A percentile compares a stretch with the other conserved stretches of the same genome.
phyloP scores from a whole-genome alignment of 92 coral and sea anemone genomes.

The Actinernus sp. region DNA sequence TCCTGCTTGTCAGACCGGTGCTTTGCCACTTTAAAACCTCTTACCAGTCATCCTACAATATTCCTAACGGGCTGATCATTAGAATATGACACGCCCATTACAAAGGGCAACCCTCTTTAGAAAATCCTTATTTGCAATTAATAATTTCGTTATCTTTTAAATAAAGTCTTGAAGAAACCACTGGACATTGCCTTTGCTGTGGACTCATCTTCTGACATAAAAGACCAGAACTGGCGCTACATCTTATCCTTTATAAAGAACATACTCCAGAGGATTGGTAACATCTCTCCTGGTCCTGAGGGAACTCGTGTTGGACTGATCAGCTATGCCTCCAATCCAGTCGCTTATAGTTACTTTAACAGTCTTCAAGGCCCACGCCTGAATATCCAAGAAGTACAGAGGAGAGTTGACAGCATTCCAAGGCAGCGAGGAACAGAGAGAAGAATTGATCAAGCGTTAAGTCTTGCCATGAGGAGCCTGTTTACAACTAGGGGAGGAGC shows the following conservation, averaged over 20 bases:
- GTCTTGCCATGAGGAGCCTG: conserved; percentile 10
- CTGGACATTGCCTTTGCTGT: conserved; percentile 45
- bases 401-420: conserved; percentile 22
- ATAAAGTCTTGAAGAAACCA: conserved; percentile 7
- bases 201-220: conserved; percentile 30
- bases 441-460: conserved; percentile 16
- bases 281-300: conserved; percentile 16
- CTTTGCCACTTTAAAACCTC: too few relatives aligned
- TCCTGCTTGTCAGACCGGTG: too few relatives aligned
- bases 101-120: neutral
- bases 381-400: conserved; percentile 1
- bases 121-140: neutral
- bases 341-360: conserved; percentile 13
- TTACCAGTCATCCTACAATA: too few relatives aligned
- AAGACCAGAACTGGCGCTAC: conserved; percentile 15
- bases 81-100: too few relatives aligned
- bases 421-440: conserved; percentile 16
- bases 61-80: too few relatives aligned
- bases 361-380: conserved; percentile 16
- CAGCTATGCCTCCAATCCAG: conserved; percentile 6
- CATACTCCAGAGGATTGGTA: conserved; percentile 5
- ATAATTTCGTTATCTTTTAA: too few relatives aligned
- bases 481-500: conserved; percentile 13
- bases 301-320: conserved; percentile 26
- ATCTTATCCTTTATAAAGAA: conserved; percentile 21